These are phyloP conservation scores for Micromys minutus DNA, from an alignment of 2,113 vertebrate species.

Conservation along the genomic window DNA sequence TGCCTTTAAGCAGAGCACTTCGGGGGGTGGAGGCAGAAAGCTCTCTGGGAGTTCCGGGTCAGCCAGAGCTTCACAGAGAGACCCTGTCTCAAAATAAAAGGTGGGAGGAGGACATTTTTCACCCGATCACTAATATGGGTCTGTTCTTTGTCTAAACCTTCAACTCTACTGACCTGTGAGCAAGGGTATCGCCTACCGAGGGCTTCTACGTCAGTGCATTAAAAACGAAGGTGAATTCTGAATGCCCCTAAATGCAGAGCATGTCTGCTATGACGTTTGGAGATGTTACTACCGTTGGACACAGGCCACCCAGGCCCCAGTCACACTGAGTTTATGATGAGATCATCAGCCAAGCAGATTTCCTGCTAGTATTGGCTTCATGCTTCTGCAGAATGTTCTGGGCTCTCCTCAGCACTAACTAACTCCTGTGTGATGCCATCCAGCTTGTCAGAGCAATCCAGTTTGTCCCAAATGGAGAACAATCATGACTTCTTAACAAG, in stretches of 20 bases:
- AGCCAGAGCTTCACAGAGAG: neutral
- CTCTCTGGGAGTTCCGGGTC: neutral
- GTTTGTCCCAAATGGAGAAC: neutral
- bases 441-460: neutral
- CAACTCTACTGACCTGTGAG: neutral
- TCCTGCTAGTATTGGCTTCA: neutral
- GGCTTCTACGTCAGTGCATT: neutral
- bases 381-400: neutral
- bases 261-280: neutral
- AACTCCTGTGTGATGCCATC: neutral
- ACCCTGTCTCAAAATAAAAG: neutral
- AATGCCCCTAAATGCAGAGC: neutral
- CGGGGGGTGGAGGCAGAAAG: neutral
- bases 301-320: neutral
- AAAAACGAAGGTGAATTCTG: neutral
- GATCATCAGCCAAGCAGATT: neutral
- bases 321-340: neutral
- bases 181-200: neutral
- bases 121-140: neutral
- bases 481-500: neutral
- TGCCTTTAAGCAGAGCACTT: neutral
- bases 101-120: neutral
- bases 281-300: neutral
- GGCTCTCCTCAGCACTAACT: neutral
- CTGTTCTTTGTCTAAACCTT: conserved; percentile 8